These are phyloP conservation scores for Asobara japonica DNA, from an alignment of 1,140 invertebrate genomes.

Conservation along the genomic window DNA sequence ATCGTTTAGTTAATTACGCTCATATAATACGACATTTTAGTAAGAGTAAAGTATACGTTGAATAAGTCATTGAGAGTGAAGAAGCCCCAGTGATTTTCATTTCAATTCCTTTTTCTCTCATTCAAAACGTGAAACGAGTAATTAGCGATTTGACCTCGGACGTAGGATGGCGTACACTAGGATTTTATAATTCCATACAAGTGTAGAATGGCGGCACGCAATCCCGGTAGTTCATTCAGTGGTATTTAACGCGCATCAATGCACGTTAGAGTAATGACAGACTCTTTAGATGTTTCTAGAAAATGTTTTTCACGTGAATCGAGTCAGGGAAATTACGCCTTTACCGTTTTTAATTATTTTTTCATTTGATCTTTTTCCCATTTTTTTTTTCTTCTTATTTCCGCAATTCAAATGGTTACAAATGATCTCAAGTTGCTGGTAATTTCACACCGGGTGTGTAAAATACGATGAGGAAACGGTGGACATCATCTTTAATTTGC, in stretches of 20 bases:
- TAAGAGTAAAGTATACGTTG: neutral
- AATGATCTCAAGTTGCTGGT: neutral
- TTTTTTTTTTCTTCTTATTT: neutral
- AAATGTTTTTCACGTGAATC: neutral
- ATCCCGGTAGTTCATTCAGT: neutral
- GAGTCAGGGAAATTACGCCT: neutral
- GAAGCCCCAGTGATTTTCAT: neutral
- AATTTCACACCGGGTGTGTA: neutral
- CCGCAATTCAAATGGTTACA: neutral
- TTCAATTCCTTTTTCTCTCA: neutral
- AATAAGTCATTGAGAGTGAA: neutral
- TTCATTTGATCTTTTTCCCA: no score
- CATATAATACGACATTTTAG: neutral
- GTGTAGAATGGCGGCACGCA: neutral
- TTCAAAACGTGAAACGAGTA: constrained; percentile 2
- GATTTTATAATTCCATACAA: neutral
- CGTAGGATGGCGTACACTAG: neutral
- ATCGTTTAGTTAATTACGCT: neutral
- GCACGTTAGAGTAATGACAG: constrained; percentile 12
- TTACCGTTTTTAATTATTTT: no score
- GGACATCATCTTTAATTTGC: neutral
- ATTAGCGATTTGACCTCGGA: constrained; percentile 9
- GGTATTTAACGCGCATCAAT: constrained; percentile 10
- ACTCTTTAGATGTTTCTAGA: neutral
- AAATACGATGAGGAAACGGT: neutral